Conservation (phyloP, 2,888 invertebrate genomes). For the Penaeus monodon region DNA sequence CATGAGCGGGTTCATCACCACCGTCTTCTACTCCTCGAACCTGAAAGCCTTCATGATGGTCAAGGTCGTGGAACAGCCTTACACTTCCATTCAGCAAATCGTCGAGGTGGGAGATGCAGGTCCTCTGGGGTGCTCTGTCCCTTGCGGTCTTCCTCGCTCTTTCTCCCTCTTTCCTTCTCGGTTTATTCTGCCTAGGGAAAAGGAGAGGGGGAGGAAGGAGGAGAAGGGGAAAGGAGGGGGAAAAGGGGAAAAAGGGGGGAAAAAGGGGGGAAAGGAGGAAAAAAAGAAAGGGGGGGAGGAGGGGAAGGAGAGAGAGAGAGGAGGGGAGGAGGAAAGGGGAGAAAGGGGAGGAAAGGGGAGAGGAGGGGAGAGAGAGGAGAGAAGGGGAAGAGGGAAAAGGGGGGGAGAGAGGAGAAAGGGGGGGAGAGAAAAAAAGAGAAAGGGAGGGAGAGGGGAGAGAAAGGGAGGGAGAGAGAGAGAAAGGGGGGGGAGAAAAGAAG, state of each 20-base stretch:
- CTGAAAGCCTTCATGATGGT: slow-evolving; percentile 44
- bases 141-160: no score
- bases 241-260: background rate
- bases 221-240: background rate
- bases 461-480: no score
- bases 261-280: no score
- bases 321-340: background rate
- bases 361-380: no score
- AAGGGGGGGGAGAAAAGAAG: no score
- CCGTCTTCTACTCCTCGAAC: slow-evolving; percentile 35
- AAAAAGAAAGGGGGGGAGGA: no score
- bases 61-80: slow-evolving; percentile 12
- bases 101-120: background rate
- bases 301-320: background rate
- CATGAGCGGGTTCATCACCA: slow-evolving; percentile 34
- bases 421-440: no score
- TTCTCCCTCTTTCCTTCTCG: no score
- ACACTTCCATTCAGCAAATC: slow-evolving; percentile 25
- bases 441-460: background rate
- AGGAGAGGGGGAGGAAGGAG: no score
- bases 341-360: no score
- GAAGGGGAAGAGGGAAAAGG: background rate
- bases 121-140: no score
- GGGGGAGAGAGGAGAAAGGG: background rate
- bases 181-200: no score